phyloP scores from a whole-genome alignment of 2,888 invertebrate species.

The Tiliacea aurago region DNA sequence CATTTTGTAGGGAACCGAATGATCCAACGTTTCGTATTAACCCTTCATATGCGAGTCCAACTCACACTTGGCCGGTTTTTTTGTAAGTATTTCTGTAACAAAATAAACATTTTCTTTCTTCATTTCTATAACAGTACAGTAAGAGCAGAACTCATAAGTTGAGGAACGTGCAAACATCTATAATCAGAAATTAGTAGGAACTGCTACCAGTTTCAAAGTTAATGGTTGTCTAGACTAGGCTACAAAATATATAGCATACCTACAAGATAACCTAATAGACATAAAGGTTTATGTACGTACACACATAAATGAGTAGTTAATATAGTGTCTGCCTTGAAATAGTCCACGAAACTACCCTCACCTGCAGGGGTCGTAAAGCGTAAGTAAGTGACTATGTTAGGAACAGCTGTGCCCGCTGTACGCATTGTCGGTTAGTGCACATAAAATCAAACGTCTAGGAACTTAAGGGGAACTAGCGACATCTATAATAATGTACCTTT shows the following conservation, averaged over 20 bases:
- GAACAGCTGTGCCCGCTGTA: slow-evolving; percentile 18
- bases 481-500: neutral
- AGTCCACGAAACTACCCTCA: slow-evolving; percentile 7
- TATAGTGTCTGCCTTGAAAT: slow-evolving; percentile 5
- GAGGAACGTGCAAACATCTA: no score
- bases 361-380: slow-evolving; percentile 26
- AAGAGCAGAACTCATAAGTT: no score
- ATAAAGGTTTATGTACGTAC: neutral
- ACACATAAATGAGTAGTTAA: slow-evolving; percentile 3
- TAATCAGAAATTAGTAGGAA: no score
- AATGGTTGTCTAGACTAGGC: neutral
- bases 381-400: slow-evolving; percentile 21
- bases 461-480: neutral
- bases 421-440: slow-evolving; percentile 12
- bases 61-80: no score
- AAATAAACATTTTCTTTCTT: no score
- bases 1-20: no score
- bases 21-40: no score
- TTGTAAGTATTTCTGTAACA: no score
- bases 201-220: no score
- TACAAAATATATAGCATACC: neutral
- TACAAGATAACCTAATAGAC: neutral
- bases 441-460: slow-evolving; percentile 29
- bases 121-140: no score
- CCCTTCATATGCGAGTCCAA: no score